phyloP scores from a whole-genome alignment of 1,140 invertebrate species.

The Hylaeus anthracinus region DNA sequence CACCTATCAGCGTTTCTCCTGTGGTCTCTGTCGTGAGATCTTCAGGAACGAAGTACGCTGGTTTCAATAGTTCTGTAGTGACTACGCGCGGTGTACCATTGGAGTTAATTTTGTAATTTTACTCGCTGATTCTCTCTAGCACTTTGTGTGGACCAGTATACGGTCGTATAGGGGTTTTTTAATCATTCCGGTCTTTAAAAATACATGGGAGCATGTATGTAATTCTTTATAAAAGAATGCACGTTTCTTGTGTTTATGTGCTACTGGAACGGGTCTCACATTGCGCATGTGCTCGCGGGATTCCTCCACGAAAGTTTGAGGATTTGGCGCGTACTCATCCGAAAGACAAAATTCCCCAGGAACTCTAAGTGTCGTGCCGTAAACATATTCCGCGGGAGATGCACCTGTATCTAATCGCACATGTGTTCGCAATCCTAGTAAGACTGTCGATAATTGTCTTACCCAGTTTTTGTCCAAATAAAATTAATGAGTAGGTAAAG shows the following conservation, averaged over 20 bases:
- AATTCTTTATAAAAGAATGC: not conserved
- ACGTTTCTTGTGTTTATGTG: not conserved
- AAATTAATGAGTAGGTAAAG: too few species aligned
- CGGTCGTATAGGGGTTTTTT: not conserved
- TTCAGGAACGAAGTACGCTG: too few species aligned
- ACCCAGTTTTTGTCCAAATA: slow-evolving; percentile 52
- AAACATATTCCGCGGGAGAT: slow-evolving; percentile 72
- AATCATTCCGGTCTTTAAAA: not conserved
- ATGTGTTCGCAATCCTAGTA: slow-evolving; percentile 67
- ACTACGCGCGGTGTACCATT: too few species aligned
- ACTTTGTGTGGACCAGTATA: too few species aligned
- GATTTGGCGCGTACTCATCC: not conserved
- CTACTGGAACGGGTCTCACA: not conserved
- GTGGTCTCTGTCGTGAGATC: too few species aligned
- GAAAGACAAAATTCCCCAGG: not conserved
- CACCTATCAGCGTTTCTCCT: too few species aligned
- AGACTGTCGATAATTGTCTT: slow-evolving; percentile 67
- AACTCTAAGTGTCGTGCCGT: slow-evolving; percentile 48
- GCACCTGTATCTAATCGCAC: slow-evolving; percentile 64
- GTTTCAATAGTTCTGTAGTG: too few species aligned
- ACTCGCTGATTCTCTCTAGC: too few species aligned
- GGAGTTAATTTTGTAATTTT: too few species aligned
- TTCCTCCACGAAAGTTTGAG: not conserved
- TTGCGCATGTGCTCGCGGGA: not conserved
- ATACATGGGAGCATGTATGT: not conserved